Evolutionary conservation across 2,888 invertebrate genomes (phyloP).

Genomic region (Sphaeridia pumilis): DNA sequence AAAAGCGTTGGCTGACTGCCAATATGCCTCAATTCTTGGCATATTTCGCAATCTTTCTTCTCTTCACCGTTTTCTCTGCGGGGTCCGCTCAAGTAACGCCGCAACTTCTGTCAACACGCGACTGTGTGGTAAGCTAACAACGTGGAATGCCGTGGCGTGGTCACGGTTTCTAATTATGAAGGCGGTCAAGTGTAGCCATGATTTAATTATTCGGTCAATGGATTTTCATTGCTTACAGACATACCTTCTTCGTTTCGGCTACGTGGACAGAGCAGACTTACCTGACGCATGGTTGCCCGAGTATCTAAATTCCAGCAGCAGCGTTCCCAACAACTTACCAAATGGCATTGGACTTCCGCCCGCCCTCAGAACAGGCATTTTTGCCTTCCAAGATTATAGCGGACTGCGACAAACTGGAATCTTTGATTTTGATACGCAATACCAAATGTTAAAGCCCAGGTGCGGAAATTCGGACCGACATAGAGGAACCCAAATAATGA

Average conservation of each 20-base stretch:
- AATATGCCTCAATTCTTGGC: no score
- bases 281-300: conserved; percentile 8
- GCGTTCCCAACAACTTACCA: not conserved
- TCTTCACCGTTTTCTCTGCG: not conserved
- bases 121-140: conserved; percentile 6
- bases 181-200: no score
- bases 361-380: not conserved
- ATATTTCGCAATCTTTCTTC: no score
- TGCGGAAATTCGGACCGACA: conserved; percentile 7
- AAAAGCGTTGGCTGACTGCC: no score
- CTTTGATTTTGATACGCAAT: not conserved
- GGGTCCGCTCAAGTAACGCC: not conserved
- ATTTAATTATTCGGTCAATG: no score
- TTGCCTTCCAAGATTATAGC: conserved; percentile 7
- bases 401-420: not conserved
- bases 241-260: conserved; percentile 11
- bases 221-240: conserved; percentile 1
- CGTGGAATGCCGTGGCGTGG: no score
- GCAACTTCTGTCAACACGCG: not conserved
- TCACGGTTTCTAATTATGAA: no score
- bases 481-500: conserved; percentile 2
- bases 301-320: not conserved
- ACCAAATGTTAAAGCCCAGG: conserved; percentile 3
- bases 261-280: conserved; percentile 2
- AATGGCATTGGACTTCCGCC: not conserved